Base-by-base conservation (phyloP, 1,140 invertebrate genomes). In the Cydia fagiglandana region DNA sequence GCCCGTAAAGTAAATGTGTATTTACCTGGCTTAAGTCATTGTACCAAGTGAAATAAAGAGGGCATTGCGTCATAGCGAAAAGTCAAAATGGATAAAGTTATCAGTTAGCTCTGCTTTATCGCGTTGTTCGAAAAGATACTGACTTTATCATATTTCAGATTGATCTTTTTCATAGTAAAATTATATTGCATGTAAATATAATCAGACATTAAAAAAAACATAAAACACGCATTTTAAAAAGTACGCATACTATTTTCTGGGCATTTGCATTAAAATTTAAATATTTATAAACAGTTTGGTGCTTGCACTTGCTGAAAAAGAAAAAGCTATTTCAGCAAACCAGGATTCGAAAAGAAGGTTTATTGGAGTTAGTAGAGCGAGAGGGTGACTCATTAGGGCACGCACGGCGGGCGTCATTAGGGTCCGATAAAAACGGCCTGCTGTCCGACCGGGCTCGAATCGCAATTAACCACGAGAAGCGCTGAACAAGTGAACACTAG, bases 391-490 rank as follows among this genome's bases (percentile, higher is more conserved):
- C 88, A 88, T 90, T 88, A 91, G 84, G 87, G 84, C 84, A 86
- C 81, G 80, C 84, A 85, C 84, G 85, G 82, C 84, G 86, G 81
- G 83, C 88, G 83, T 90, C 88, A 86, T 86, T 84, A 82, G 85
- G 83, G 83, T 77, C 75, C 84, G 77, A 87, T 84, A 89, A 91
- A 91, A 91, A 90, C 88, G 81, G 81, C 73, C 84, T 84, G 81
- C 85, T 87, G 86, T 90, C 86, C 86, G 84, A 87, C 83, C 87
- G 88, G 86, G 84, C 86, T 84, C 84, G 82, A 88, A 78, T 83
- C 79, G 86, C 90, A 90, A 91, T 91, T 89, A 91, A 89, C 87
- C 86, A 88, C 79, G 85, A 86, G 89, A 87, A 90, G 80, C 84
- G 86, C 86, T 87, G 88, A 89, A 89, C 86, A 88, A 89, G 84